These are phyloP conservation scores for Gymnodraco acuticeps DNA, from an alignment of 2,797 vertebrate genomes.

Conservation along the genomic window DNA sequence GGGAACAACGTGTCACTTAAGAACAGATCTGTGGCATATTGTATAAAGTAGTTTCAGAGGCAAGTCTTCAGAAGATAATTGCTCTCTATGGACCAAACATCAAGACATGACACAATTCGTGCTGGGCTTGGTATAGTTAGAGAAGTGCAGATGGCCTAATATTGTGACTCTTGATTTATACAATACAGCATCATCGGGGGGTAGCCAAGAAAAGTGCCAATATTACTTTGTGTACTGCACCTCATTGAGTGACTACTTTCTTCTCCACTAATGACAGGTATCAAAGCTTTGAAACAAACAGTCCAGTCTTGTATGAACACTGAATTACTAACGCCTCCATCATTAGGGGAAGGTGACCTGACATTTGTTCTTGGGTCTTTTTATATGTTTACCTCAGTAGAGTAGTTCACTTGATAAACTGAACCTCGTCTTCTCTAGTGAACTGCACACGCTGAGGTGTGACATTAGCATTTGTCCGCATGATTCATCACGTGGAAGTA, in stretches of 20 bases:
- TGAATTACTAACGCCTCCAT: conserved; percentile 18
- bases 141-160: conserved; percentile 22
- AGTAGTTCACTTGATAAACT: conserved; percentile 43
- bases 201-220: too few species aligned
- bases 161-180: conserved; percentile 1
- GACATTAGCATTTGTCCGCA: conserved; percentile 1
- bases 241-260: too few species aligned
- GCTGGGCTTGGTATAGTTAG: conserved; percentile 8
- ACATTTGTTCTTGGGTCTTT: conserved; percentile 24
- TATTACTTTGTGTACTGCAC: too few species aligned
- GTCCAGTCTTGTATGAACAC: not conserved
- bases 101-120: conserved; percentile 6
- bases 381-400: conserved; percentile 34
- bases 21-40: not conserved
- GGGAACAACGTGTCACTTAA: not conserved
- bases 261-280: not conserved
- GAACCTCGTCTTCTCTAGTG: conserved; percentile 40
- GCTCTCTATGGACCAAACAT: conserved; percentile 6
- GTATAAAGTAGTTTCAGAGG: not conserved
- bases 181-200: too few species aligned
- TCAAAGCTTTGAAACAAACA: not conserved
- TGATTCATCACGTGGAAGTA: not conserved
- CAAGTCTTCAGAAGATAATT: conserved; percentile 16
- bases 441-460: conserved; percentile 15
- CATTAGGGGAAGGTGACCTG: conserved; percentile 41